Evolutionary conservation across 2,113 vertebrate genomes (phyloP).

Genomic region (Coryphaenoides rupestris): DNA sequence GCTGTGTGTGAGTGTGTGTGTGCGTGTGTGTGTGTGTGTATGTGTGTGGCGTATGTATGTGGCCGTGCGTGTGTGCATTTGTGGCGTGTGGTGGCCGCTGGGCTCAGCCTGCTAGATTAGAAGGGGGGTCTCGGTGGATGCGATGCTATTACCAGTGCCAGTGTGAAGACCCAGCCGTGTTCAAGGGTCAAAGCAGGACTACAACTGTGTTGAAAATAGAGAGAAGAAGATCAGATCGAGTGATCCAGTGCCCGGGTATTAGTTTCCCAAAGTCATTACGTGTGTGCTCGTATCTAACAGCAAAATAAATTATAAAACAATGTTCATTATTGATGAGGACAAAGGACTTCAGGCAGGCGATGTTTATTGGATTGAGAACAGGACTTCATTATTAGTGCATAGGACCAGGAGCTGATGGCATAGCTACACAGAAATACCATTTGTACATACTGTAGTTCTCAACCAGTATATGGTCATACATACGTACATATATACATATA

Average conservation of each 20-base stretch:
- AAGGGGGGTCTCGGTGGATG: constrained; percentile 39
- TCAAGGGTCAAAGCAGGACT: constrained; percentile 33
- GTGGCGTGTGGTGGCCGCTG: constrained; percentile 5
- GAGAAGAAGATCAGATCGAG: constrained; percentile 1
- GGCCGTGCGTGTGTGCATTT: not conserved
- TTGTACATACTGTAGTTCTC: no score
- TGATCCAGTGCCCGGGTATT: not conserved
- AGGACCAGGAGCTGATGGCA: not conserved
- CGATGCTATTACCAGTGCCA: constrained; percentile 52
- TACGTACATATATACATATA: no score
- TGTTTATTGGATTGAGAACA: not conserved
- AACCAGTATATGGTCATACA: no score
- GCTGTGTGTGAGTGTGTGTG: constrained; percentile 3
- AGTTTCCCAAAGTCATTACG: constrained; percentile 25
- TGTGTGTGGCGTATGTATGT: not conserved
- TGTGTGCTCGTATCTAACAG: constrained; percentile 2
- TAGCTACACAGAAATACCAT: no score
- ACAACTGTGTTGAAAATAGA: constrained; percentile 11
- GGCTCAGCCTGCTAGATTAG: constrained; percentile 14
- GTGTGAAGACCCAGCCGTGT: constrained; percentile 44
- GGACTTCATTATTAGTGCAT: not conserved
- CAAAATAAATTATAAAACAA: not conserved
- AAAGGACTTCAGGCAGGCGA: not conserved
- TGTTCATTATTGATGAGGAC: not conserved
- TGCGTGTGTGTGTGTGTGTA: constrained; percentile 14